These are phyloP conservation scores for Acridotheres tristis DNA, from an alignment of 2,797 vertebrate species.

Conservation along the genomic window DNA sequence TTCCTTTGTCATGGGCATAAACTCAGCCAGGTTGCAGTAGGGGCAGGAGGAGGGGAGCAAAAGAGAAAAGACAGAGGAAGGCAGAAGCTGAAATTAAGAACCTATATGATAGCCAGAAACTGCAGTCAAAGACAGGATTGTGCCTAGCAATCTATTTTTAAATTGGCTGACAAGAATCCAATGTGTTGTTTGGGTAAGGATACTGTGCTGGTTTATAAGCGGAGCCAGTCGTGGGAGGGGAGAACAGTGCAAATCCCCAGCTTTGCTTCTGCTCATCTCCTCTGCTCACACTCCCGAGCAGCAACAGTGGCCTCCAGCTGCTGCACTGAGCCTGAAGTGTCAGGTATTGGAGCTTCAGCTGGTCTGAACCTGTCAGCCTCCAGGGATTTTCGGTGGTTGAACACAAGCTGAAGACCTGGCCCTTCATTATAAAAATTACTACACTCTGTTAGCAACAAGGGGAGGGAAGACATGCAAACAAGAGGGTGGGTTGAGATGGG, in stretches of 20 bases:
- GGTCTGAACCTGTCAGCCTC: neutral
- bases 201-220: neutral
- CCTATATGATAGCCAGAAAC: neutral
- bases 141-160: neutral
- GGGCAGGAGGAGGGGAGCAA: neutral
- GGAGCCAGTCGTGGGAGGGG: neutral
- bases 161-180: neutral
- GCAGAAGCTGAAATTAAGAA: neutral
- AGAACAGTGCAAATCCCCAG: neutral
- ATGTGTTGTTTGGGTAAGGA: neutral
- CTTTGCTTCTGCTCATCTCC: neutral
- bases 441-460: neutral
- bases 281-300: neutral
- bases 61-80: neutral
- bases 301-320: neutral
- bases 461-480: neutral
- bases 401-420: neutral
- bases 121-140: neutral
- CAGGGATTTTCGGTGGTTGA: neutral
- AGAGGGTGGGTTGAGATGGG: neutral
- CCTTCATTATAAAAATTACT: neutral
- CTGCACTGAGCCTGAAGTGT: neutral
- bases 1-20: neutral
- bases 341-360: neutral
- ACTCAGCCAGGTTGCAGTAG: fast-evolving